Base-by-base conservation (phyloP, 2,113 vertebrate species). In the Pimephales promelas region DNA sequence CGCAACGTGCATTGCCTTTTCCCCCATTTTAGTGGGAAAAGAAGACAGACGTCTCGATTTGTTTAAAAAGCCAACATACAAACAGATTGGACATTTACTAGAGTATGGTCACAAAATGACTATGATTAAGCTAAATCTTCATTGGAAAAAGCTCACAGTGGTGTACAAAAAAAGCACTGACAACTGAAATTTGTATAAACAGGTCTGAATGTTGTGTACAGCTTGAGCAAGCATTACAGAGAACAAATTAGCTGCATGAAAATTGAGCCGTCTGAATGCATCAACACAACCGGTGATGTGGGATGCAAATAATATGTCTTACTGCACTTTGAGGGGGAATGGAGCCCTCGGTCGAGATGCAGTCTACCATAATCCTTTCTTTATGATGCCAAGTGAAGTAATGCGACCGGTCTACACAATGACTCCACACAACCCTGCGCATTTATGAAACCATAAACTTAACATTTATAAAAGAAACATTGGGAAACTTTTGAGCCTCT, bases 371-470 rank as follows among this genome's bases (percentile, higher is more conserved):
- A 89, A 86, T 86, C 82, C 64, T 24, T 75, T 77, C 84, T 88
- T 89, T 85, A 87, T 85, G 77, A 83, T 86, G 75, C 85, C 85
- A 80, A 87, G 87, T 87, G 87, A 89, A 87, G 87, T 85, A 85
- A 87, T 85, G 83, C 61, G 57, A 83, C 84, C 52, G 77, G 68
- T 54, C 28, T 70, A n/a, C 43, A 45, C 56, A 79, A 79, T 62
- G 16, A 86, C 86, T 75, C 34, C 34, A 75, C 26, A 82, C 81
- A 76, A 28, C 84, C n/a, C 52, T 61, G 76, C 78, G 45, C 84
- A 75, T 86, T 85, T 87, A 83, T 86, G 84, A 89, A 88, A 89
- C 85, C 88, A 88, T 91, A 88, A 88, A 90, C 84, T 87, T 84
- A 86, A 82, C 82, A 49, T 77, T 84, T 87, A 87, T 86, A 83